Evolutionary conservation across 2,797 vertebrate genomes (phyloP).

Genomic region (Leucoraja ocellata): DNA sequence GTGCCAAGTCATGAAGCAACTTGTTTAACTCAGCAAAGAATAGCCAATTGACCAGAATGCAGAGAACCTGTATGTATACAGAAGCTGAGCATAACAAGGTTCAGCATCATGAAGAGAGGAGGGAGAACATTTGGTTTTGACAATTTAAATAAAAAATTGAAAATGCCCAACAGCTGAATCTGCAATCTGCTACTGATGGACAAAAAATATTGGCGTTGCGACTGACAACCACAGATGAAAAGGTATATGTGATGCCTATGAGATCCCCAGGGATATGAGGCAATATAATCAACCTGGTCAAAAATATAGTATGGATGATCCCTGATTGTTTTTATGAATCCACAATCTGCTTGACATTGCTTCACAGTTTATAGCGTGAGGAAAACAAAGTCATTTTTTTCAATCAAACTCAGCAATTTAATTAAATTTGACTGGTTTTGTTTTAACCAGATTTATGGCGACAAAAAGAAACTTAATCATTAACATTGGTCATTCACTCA

Average conservation of each 20-base stretch:
- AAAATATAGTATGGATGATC: no score
- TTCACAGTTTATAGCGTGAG: neutral
- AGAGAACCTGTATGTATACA: neutral
- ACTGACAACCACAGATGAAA: no score
- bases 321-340: neutral
- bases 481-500: neutral
- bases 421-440: conserved; percentile 17
- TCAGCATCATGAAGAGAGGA: neutral
- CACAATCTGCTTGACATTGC: neutral
- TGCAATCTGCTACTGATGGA: neutral
- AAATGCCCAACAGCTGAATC: neutral
- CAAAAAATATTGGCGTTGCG: no score
- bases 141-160: neutral
- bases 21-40: neutral
- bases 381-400: neutral
- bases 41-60: neutral
- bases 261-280: no score
- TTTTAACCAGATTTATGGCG: neutral
- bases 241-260: no score
- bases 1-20: neutral
- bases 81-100: neutral
- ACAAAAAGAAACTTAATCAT: neutral
- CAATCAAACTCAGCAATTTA: neutral
- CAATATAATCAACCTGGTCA: neutral
- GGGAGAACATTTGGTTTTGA: neutral